Conservation (phyloP, 2,797 vertebrate species). For the Morelia viridis region DNA sequence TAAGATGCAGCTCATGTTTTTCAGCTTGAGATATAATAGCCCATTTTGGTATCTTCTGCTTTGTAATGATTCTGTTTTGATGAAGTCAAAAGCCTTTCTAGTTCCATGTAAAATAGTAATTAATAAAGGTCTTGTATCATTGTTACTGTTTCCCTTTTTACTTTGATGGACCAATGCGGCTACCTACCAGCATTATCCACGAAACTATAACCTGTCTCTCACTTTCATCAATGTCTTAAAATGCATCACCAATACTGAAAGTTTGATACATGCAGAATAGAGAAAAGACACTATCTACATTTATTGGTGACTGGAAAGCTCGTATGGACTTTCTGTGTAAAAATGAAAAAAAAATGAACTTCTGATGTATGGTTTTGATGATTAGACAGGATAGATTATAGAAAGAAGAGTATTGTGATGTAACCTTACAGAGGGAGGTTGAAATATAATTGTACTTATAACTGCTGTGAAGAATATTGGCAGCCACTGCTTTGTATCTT, state of each 20-base stretch:
- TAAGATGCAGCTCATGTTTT: background rate
- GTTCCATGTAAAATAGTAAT: background rate
- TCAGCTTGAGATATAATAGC: background rate
- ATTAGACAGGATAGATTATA: too few relatives aligned
- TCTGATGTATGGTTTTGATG: too few relatives aligned
- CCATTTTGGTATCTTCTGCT: background rate
- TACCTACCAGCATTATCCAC: background rate
- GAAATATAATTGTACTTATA: too few relatives aligned
- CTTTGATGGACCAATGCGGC: background rate
- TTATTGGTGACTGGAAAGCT: too few relatives aligned
- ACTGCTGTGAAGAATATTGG: too few relatives aligned
- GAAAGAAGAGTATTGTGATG: too few relatives aligned
- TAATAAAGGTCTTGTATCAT: background rate
- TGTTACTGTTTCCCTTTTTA: background rate
- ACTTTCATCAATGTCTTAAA: background rate
- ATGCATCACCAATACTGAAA: background rate
- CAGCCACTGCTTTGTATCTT: too few relatives aligned
- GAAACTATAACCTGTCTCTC: background rate
- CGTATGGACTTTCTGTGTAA: too few relatives aligned
- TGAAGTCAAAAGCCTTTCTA: background rate
- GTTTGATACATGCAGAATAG: background rate
- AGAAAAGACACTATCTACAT: too few relatives aligned
- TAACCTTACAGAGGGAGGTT: too few relatives aligned
- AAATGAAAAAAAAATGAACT: too few relatives aligned
- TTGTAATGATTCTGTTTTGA: background rate